Evolutionary conservation across 2,113 vertebrate genomes (phyloP).

Genomic region (Prochilodus magdalenae): DNA sequence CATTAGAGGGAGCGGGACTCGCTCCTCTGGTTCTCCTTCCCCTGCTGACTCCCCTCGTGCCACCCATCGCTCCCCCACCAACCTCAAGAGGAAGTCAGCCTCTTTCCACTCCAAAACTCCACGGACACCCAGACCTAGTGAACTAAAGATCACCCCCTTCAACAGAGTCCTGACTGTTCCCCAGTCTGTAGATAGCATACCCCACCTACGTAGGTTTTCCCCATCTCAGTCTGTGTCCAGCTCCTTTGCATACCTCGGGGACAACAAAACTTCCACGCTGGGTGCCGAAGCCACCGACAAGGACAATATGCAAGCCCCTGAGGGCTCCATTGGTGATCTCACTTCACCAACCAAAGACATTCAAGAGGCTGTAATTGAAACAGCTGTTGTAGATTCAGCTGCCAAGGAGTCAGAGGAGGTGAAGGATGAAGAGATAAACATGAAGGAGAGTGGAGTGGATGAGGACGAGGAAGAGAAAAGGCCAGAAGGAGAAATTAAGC

Average conservation of each 20-base stretch:
- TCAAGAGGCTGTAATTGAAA: slow-evolving; percentile 47
- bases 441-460: slow-evolving; percentile 22
- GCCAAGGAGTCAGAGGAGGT: slow-evolving; percentile 35
- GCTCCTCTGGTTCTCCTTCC: slow-evolving; percentile 82
- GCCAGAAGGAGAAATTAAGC: slow-evolving; percentile 67
- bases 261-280: slow-evolving; percentile 68
- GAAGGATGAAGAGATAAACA: slow-evolving; percentile 1
- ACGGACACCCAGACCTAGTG: slow-evolving; percentile 88
- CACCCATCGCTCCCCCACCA: slow-evolving; percentile 86
- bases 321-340: slow-evolving; percentile 57
- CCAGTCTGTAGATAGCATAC: slow-evolving; percentile 94
- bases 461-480: slow-evolving; percentile 37
- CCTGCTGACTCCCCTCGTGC: slow-evolving; percentile 85
- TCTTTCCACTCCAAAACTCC: slow-evolving; percentile 88
- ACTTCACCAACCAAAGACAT: slow-evolving; percentile 59
- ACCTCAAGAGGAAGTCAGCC: slow-evolving; percentile 85
- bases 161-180: slow-evolving; percentile 91
- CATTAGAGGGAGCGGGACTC: slow-evolving; percentile 64
- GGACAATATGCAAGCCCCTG: slow-evolving; percentile 66
- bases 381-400: slow-evolving; percentile 30
- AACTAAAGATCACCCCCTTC: slow-evolving; percentile 91
- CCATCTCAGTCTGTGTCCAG: slow-evolving; percentile 88
- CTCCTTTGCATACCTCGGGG: slow-evolving; percentile 91
- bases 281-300: slow-evolving; percentile 68
- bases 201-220: slow-evolving; percentile 90